Base-by-base conservation (phyloP, 35 echinoderm and acorn worm genomes). In the Stichopus chloronotus region DNA sequence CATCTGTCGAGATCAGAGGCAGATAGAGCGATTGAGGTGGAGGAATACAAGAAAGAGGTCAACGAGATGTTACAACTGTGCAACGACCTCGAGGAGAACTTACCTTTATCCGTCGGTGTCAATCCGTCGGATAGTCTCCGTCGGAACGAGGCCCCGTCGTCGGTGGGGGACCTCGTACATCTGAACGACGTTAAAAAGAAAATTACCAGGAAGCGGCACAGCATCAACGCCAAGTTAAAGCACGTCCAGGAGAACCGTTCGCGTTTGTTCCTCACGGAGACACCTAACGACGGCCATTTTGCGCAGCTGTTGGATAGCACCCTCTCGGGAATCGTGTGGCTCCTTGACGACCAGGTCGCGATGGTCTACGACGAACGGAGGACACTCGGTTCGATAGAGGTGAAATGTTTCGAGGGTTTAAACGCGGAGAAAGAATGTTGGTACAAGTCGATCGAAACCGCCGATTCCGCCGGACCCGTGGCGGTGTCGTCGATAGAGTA, bases 331-430 rank as follows among this genome's bases (percentile, higher is more conserved):
- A 88, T 25, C 43, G 19, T 72, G 24, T 88, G 87, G 87, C 23
- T 88, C 6, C 59, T 88, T 8, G 52, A n/a, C 6, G 63, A 88
- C 71, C 87, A 88, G 60, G 13, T 88, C 9, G 87, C 71, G 2
- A 88, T 88, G 87, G 87, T 88, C 4, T 88, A 69, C n/a, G 87
- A 88, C 25, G 87, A 88, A 21, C 65, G 87, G 25, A 68, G 87
- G 14, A 88, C 59, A 52, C 9, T 53, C 3, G 87, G 87, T 21
- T 16, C 25, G 4, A 53, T 88, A 25, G 87, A 69, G 43, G 12
- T 88, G 8, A 88, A 88, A 69, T 88, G 87, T n/a, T 88, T 69
- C 59, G 87, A 58, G 21, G 87, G 87, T 16, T 21, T 24, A 0
- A 60, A 88, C 25, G 6, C 87, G 8, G 87, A 88, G 25, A 53